Percentiles rank a stretch among this genome's conserved stretches.
Conservation (phyloP, 2,888 invertebrate genomes). For the Tinea trinotella region DNA sequence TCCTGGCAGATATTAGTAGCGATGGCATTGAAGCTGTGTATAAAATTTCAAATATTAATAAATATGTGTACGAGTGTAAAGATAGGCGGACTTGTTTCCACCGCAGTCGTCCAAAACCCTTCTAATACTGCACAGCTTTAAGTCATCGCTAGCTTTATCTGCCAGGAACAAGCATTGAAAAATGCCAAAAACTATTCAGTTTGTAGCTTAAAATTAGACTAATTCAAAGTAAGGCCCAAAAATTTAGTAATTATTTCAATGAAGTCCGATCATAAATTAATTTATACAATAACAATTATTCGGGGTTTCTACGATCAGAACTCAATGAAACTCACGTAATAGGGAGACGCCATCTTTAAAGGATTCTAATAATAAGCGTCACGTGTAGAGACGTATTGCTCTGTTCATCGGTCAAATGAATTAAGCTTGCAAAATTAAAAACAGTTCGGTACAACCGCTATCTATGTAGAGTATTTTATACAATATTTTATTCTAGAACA, state of each 20-base stretch:
- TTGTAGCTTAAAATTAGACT: slow-evolving; percentile 10
- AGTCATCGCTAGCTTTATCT: too few relatives aligned
- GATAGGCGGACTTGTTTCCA: too few relatives aligned
- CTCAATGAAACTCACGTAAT: slow-evolving; percentile 1
- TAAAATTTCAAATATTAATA: too few relatives aligned
- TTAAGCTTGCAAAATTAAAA: slow-evolving; percentile 10
- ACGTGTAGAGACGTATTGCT: background rate
- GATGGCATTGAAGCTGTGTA: too few relatives aligned
- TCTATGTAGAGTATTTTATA: slow-evolving; percentile 60
- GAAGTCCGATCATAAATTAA: slow-evolving; percentile 16
- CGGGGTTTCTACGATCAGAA: background rate
- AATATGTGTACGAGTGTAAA: too few relatives aligned
- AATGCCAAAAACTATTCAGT: too few relatives aligned
- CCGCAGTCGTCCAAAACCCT: too few relatives aligned
- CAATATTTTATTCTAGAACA: slow-evolving; percentile 59
- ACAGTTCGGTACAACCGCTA: slow-evolving; percentile 43
- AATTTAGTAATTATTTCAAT: background rate
- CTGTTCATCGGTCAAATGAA: background rate
- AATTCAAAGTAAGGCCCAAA: background rate
- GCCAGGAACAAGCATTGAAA: too few relatives aligned
- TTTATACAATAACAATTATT: background rate
- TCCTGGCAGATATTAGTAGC: too few relatives aligned
- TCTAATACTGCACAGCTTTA: too few relatives aligned
- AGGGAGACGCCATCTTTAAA: slow-evolving; percentile 9
- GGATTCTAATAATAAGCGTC: slow-evolving; percentile 2